Base-by-base conservation (phyloP, 2,113 vertebrate species). In the Galbula dea region DNA sequence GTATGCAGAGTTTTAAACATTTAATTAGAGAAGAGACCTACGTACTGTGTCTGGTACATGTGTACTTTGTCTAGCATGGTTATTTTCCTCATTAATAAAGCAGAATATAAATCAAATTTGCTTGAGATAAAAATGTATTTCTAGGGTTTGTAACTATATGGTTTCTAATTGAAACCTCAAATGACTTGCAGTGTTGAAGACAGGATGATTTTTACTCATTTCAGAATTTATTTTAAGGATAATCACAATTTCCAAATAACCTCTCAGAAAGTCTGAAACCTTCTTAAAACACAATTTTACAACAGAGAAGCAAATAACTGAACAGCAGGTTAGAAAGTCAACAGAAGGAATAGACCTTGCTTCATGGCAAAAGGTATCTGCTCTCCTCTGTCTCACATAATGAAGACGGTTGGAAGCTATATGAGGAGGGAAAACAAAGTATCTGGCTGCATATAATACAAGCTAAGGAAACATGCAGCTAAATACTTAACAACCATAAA, bases 381-480 rank as follows among this genome's bases (percentile, higher is more conserved):
- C 74, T 92, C 7, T 74, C 24, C 49, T 78, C 57, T 72, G 41
- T 82, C 18, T 15, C 75, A 20, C 32, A 23, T 21, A 62, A 79
- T n/a, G 17, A 59, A 51, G 30, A 83, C 89, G 27, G 23, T 12
- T 76, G 65, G 39, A 45, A 68, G 69, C 36, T 55, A 26, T n/a
- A 24, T 41, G 82, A 93, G 29, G 82, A 93, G 29, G 27, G 21
- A 89, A 96, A 95, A 94, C 41, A 95, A 88, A 24, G 3, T 57
- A 37, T 32, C n/a, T 83, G 74, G 41, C 20, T 84, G 51, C 72
- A 84, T 76, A 65, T 43, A 86, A 52, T 26, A 82, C 5, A 29
- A 96, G 79, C 77, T 78, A 89, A 96, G 77, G 26, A 90, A 94
- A 83, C 11, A 12, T 91, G 92, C 93, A 92, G 48, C 59, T 48